Percentiles rank a stretch among this genome's conserved stretches.
phyloP scores from a whole-genome alignment of 2,113 vertebrate species.

The Coreoperca whiteheadi region DNA sequence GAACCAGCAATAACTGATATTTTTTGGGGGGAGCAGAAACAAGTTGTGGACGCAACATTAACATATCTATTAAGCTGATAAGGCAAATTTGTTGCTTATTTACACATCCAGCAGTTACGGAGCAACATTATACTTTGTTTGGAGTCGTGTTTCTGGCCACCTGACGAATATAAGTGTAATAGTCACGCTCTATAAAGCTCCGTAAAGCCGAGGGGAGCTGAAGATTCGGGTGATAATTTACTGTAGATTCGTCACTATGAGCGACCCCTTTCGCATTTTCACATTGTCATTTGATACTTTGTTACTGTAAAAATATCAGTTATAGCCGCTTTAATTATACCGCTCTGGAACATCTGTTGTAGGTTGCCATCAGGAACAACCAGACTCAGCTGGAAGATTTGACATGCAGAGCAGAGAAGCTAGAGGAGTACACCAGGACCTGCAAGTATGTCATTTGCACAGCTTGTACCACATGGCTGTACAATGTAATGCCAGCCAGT shows the following conservation, averaged over 20 bases:
- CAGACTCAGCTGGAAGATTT: slow-evolving; percentile 88
- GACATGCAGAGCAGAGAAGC: slow-evolving; percentile 85
- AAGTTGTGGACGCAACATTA: not conserved
- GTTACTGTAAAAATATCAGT: not conserved
- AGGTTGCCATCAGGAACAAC: slow-evolving; percentile 88
- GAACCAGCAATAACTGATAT: too few relatives aligned
- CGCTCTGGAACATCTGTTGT: not conserved
- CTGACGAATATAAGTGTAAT: too few relatives aligned
- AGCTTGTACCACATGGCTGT: not conserved
- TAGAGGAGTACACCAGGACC: slow-evolving; percentile 89
- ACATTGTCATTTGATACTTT: not conserved
- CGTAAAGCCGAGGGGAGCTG: too few relatives aligned
- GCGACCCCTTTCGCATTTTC: too few relatives aligned
- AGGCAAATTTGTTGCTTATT: not conserved
- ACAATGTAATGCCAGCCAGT: not conserved
- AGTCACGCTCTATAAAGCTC: too few relatives aligned
- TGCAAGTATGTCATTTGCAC: slow-evolving; percentile 85
- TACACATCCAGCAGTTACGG: not conserved
- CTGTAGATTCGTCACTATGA: too few relatives aligned
- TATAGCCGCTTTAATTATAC: not conserved
- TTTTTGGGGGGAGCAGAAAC: not conserved
- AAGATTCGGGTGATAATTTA: too few relatives aligned
- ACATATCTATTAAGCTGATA: not conserved
- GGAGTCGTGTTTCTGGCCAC: not conserved
- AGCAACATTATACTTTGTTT: not conserved